Evolutionary conservation across 2,113 vertebrate species (phyloP), one percentile per base, ranked within the genome.

Genomic region (Melanerpes formicivorus): DNA sequence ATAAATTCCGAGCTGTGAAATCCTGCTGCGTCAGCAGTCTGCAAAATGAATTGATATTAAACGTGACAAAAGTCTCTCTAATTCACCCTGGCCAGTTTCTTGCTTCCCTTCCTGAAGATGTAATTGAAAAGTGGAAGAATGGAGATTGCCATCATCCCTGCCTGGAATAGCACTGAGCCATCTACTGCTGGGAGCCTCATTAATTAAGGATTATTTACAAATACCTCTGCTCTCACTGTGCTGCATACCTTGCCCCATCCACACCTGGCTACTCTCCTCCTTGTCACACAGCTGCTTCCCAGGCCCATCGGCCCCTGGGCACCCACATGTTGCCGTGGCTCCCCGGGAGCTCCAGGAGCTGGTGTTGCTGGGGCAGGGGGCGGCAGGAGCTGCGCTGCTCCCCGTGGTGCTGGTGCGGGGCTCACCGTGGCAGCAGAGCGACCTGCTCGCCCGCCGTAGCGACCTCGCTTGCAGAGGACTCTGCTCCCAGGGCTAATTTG

Each of bases 11-110:
- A 96, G 97, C 96, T 90, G 96, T 96, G 97, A 95, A 97, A 97
- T 98, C 97, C 97, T n/a, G 97, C 98, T 98, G 96, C 65, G 95
- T 99, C 98, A 98, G 98, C 98, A 98, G 97, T 97, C 98, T 97
- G 97, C 85, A 86, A 96, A 98, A 98, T 97, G 98, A 98, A 98
- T 98, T 98, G 98, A 98, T 98, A 98, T 98, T 98, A 98, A 98
- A 98, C 62, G 92, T 95, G 97, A 98, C 98, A 97, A 97, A 98
- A 98, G 97, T 97, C 98, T 97, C 98, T 98, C 97, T 98, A 97
- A 98, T 98, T 98, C 97, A 95, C 97, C 97, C 97, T 79, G 97
- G 91, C 97, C 95, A 77, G 13, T 87, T 94, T 64, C 93, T 87
- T 22, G 90, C 95, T 94, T 92, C 50, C 72, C 69, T 88, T 87